These are phyloP conservation scores for Dicentrarchus labrax DNA, from an alignment of 2,113 vertebrate species.

Conservation along the genomic window DNA sequence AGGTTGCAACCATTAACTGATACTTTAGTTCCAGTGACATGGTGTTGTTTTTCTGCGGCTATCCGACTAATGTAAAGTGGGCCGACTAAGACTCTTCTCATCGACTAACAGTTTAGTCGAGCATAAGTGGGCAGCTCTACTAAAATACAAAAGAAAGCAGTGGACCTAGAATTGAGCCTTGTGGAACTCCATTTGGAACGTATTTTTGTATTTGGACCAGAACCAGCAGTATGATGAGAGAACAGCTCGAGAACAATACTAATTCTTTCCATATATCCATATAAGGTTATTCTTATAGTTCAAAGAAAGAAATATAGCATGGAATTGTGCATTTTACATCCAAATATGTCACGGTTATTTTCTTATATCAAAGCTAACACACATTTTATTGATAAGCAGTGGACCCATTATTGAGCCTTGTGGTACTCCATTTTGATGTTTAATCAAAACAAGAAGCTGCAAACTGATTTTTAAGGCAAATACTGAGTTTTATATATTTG, in stretches of 20 bases:
- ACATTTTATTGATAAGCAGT: background rate
- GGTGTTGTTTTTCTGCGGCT: no score
- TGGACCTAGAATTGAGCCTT: background rate
- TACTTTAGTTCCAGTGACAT: no score
- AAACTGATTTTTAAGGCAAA: background rate
- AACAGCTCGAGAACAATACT: background rate
- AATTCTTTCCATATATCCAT: background rate
- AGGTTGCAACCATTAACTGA: no score
- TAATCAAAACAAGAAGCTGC: background rate
- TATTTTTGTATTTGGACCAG: no score
- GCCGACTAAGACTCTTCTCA: no score
- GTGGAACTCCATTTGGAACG: background rate
- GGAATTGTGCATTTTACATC: background rate
- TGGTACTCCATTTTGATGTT: background rate
- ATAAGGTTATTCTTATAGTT: background rate
- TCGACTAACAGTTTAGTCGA: no score
- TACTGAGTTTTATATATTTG: no score
- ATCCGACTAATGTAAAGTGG: no score
- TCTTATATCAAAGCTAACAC: background rate
- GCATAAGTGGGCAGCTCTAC: no score
- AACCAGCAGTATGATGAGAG: no score
- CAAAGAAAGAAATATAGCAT: background rate
- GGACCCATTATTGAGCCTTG: background rate
- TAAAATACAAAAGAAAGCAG: background rate
- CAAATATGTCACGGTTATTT: background rate